phyloP scores from a whole-genome alignment of 2,888 invertebrate genomes.

The Lamproptera curius region DNA sequence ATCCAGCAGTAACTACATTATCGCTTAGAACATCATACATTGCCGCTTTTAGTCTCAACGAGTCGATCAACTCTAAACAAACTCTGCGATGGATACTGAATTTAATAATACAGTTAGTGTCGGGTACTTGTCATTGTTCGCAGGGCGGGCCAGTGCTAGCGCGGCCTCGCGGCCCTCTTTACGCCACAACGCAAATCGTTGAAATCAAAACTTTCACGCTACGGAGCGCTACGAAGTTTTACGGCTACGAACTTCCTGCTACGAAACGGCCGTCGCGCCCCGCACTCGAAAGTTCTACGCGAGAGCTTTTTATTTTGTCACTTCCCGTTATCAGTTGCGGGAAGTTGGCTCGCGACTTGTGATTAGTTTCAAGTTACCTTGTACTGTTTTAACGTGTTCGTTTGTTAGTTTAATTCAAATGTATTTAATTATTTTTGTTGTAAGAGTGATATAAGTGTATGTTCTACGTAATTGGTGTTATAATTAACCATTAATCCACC shows the following conservation, averaged over 20 bases:
- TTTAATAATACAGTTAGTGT: constrained; percentile 5
- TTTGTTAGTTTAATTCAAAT: too few species aligned
- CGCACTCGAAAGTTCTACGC: constrained; percentile 75
- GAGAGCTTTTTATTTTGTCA: constrained; percentile 74
- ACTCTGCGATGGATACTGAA: constrained; percentile 33
- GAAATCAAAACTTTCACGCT: constrained; percentile 79
- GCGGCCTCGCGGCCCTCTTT: constrained; percentile 70
- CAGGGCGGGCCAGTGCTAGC: constrained; percentile 65
- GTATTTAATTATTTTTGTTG: too few species aligned
- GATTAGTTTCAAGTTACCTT: constrained; percentile 4
- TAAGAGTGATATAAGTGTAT: too few species aligned
- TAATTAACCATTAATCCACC: too few species aligned
- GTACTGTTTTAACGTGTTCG: too few species aligned
- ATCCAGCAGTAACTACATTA: constrained; percentile 27
- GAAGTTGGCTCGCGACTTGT: constrained; percentile 40
- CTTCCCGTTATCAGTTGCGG: constrained; percentile 69
- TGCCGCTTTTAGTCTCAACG: constrained; percentile 29
- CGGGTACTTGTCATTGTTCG: constrained; percentile 32
- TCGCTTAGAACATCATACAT: constrained; percentile 35
- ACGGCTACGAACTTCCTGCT: constrained; percentile 78
- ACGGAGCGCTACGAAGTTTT: constrained; percentile 78
- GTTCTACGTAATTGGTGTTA: too few species aligned
- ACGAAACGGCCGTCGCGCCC: constrained; percentile 66
- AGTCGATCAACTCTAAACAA: background rate
- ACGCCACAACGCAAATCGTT: constrained; percentile 76